Conservation (phyloP, 2,113 vertebrate species). For the Festucalex cinctus region DNA sequence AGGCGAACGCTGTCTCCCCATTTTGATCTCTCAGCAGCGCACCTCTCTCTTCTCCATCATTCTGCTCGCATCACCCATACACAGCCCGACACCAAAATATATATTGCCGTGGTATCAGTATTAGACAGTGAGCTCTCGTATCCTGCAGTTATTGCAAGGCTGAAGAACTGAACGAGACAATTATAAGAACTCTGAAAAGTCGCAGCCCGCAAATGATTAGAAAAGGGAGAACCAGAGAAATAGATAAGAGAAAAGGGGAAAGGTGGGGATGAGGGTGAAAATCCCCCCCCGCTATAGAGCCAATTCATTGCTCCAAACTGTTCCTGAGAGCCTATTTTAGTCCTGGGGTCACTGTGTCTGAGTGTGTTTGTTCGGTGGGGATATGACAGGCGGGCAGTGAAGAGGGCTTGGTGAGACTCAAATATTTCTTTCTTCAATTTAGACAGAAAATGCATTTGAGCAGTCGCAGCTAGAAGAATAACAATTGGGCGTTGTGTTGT, state of each 20-base stretch:
- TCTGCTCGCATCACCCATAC: constrained; percentile 43
- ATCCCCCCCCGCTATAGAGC: constrained; percentile 65
- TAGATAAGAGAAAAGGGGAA: constrained; percentile 66
- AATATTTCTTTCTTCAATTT: constrained; percentile 32
- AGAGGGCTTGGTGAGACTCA: constrained; percentile 28
- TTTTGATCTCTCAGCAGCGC: constrained; percentile 55
- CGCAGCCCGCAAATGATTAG: constrained; percentile 75
- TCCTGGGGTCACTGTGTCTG: constrained; percentile 72
- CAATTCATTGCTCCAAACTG: constrained; percentile 81
- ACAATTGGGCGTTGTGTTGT: constrained; percentile 57
- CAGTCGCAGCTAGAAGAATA: constrained; percentile 50
- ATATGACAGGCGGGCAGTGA: constrained; percentile 51
- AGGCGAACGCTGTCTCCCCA: constrained; percentile 36
- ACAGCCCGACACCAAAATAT: constrained; percentile 54
- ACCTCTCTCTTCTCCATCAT: constrained; percentile 37
- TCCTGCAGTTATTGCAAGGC: constrained; percentile 73
- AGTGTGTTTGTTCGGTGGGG: constrained; percentile 21
- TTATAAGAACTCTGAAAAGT: constrained; percentile 77
- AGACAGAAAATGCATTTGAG: constrained; percentile 46
- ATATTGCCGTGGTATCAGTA: constrained; percentile 63
- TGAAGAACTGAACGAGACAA: constrained; percentile 75
- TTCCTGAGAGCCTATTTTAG: constrained; percentile 86
- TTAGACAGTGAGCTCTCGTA: constrained; percentile 69
- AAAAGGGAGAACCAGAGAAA: constrained; percentile 66
- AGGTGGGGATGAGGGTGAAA: constrained; percentile 63